These are phyloP conservation scores for Philotrypesis tridentata DNA, from an alignment of 1,140 invertebrate genomes.

Conservation along the genomic window DNA sequence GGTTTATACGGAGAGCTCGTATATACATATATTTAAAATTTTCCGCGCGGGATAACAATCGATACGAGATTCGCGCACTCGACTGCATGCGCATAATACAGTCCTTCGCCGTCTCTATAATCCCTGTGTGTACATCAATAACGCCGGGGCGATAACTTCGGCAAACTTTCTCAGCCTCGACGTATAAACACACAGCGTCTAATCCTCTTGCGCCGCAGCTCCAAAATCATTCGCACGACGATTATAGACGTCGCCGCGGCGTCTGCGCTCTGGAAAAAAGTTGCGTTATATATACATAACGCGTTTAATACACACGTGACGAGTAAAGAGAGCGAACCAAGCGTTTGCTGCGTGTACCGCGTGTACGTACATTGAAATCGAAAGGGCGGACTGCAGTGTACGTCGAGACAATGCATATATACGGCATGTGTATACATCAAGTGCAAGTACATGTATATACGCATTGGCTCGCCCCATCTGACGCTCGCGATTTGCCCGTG, in stretches of 20 bases:
- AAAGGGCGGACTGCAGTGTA: constrained; percentile 15
- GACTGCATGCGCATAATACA: not conserved
- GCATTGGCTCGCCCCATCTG: not conserved
- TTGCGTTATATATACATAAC: not conserved
- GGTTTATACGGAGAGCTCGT: no score
- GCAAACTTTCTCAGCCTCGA: not conserved
- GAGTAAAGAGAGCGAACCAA: not conserved
- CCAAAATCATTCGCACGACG: not conserved
- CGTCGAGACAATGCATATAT: constrained; percentile 13
- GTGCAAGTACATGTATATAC: no score
- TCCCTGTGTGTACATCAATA: no score
- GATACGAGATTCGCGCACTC: no score
- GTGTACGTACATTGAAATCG: constrained; percentile 32
- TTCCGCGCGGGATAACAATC: no score
- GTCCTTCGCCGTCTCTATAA: not conserved
- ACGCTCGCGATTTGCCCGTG: not conserved
- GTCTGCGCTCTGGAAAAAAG: not conserved
- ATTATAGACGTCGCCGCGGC: not conserved
- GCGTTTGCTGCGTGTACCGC: no score
- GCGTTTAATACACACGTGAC: not conserved
- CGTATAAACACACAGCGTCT: no score
- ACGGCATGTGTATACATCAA: not conserved
- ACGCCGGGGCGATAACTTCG: no score
- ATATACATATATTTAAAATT: not conserved
- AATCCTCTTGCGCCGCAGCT: not conserved